A percentile compares a stretch with the other conserved stretches of the same genome.
phyloP scores from a whole-genome alignment of 2,888 invertebrate genomes.

The Kuschelorhynchus macadamiae region DNA sequence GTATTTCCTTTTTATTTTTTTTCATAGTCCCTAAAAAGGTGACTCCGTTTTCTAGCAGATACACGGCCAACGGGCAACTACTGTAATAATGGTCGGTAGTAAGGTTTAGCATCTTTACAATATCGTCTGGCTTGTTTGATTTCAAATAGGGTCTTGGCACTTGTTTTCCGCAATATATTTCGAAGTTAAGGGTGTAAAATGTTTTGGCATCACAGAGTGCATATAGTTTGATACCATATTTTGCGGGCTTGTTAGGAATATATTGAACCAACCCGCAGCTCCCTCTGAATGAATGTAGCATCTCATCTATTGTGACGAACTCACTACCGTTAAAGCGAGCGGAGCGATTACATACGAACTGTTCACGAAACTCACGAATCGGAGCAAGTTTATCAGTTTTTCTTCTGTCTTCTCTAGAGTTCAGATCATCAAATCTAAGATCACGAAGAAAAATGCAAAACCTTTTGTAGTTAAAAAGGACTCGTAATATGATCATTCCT shows the following conservation, averaged over 20 bases:
- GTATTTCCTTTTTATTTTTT: too few species aligned
- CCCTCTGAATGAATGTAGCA: slow-evolving; percentile 46
- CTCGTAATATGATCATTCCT: slow-evolving; percentile 29
- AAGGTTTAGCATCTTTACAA: slow-evolving; percentile 37
- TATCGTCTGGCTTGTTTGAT: slow-evolving; percentile 50
- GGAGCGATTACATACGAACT: slow-evolving; percentile 28
- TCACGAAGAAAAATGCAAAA: slow-evolving; percentile 31
- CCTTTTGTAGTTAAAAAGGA: slow-evolving; percentile 33
- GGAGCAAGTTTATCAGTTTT: slow-evolving; percentile 32
- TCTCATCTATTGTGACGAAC: slow-evolving; percentile 37
- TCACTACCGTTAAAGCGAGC: slow-evolving; percentile 17
- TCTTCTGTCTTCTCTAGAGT: slow-evolving; percentile 12
- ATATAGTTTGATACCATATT: slow-evolving; percentile 36
- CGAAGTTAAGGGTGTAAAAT: slow-evolving; percentile 51
- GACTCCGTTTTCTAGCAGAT: not conserved
- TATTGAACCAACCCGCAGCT: slow-evolving; percentile 46
- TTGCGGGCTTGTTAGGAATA: slow-evolving; percentile 49
- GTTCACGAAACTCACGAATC: slow-evolving; percentile 21
- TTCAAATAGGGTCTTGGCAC: slow-evolving; percentile 46
- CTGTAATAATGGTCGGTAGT: too few species aligned
- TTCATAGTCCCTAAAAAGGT: not conserved
- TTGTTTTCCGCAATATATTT: slow-evolving; percentile 55
- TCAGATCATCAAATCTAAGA: slow-evolving; percentile 11
- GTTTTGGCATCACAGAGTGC: slow-evolving; percentile 51
- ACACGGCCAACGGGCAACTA: too few species aligned